phyloP scores from a whole-genome alignment of 1,140 invertebrate species.

The Bicyclus anynana region DNA sequence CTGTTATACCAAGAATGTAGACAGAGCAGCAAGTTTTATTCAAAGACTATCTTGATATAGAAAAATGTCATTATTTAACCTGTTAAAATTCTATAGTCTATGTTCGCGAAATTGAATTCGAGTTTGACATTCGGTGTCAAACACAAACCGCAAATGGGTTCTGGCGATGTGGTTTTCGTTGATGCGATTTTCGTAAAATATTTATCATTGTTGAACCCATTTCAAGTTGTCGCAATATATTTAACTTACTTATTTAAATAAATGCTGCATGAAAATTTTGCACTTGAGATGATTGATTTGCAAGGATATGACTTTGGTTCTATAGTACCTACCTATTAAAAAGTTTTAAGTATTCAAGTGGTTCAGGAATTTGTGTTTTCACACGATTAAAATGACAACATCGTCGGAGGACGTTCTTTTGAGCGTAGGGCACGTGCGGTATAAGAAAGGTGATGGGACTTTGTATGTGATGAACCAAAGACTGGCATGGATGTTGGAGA shows the following conservation, averaged over 20 bases:
- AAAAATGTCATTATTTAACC: background rate
- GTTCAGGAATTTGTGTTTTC: constrained; percentile 8
- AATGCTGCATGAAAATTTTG: background rate
- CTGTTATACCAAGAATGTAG: no score
- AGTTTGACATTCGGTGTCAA: constrained; percentile 45
- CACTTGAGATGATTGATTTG: constrained; percentile 3
- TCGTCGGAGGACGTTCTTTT: constrained; percentile 95
- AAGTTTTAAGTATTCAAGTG: background rate
- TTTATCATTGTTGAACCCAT: constrained; percentile 36
- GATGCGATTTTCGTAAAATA: constrained; percentile 39
- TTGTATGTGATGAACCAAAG: constrained; percentile 97
- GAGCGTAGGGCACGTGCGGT: constrained; percentile 93
- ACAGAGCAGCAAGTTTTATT: background rate
- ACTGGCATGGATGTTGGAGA: constrained; percentile 96
- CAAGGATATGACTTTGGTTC: background rate
- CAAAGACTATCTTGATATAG: background rate
- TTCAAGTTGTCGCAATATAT: constrained; percentile 15
- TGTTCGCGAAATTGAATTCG: background rate
- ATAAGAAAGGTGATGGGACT: constrained; percentile 97
- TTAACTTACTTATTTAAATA: background rate
- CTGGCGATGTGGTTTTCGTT: constrained; percentile 57
- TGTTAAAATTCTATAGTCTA: background rate
- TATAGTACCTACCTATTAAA: background rate
- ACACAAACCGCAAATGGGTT: constrained; percentile 60
- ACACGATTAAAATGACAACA: constrained; percentile 80